Base-by-base conservation (phyloP, 2,113 vertebrate genomes). In the Thalassarche chlororhynchos region DNA sequence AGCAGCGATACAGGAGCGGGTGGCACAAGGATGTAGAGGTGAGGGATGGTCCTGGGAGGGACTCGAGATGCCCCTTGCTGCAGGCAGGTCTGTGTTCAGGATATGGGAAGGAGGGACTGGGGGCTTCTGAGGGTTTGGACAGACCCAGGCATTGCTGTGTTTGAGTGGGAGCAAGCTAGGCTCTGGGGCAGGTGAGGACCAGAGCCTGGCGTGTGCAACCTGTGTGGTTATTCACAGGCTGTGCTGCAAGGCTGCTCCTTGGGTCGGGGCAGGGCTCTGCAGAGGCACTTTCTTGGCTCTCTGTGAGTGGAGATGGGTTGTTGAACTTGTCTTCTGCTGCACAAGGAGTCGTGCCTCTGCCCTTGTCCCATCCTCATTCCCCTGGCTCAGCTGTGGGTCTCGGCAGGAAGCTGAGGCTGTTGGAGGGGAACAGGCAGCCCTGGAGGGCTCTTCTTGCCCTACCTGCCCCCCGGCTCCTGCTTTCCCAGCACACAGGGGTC, bases 1-100 rank as follows among this genome's bases (percentile, higher is more conserved):
- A 94, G 98, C 99, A 2, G 99, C 98, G 0, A 42, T 99, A 68
- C 99, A 99, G 89, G 99, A 99, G 96, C 98, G 99, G 18, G 98
- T 96, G 8, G 98, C 98, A 12, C 98, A 98, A 65, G 98, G 98
- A 3, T 51, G 52, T 34, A 95, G 80, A 10, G 98, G 99, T 99
- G 97, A 97, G 98, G n/a, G 17, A 1, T 8, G 14, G 47, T 47
- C 17, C 46, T 90, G 60, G 34, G 10, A 14, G 32, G 29, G 17
- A 13, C 34, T 46, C 0, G 0, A 46, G 19, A 1, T 81, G 46
- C 34, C 20, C 66, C 23, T 55, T 32, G 49, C 31, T 58, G 71
- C 58, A 34, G 24, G 6, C 15, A 40, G 28, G 12, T 65, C 36
- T 78, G 24, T 64, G 49, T 64, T 80, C 69, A 75, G 36, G 23